phyloP scores from a whole-genome alignment of 2,797 vertebrate genomes.

The Tenualosa thibaudeaui region DNA sequence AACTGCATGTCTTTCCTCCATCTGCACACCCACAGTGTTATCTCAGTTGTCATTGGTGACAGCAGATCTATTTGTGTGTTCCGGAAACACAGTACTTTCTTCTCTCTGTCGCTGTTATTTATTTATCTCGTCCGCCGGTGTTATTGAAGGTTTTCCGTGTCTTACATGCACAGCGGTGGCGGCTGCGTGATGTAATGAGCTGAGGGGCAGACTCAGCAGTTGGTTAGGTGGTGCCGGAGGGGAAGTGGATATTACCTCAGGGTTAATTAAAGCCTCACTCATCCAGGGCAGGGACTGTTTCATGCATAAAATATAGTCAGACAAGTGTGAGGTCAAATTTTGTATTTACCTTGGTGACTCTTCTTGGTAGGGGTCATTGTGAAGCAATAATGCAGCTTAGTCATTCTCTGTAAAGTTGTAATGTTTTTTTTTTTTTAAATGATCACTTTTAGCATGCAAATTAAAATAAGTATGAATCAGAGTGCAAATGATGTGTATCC shows the following conservation, averaged over 20 bases:
- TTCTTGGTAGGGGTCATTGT: background rate
- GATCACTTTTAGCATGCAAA: constrained; percentile 4
- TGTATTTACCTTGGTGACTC: background rate
- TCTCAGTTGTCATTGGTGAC: constrained; percentile 13
- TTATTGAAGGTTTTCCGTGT: constrained; percentile 3
- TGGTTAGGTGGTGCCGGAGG: constrained; percentile 23
- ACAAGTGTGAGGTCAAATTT: constrained; percentile 17
- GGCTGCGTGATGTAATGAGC: constrained; percentile 39
- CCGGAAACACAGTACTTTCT: constrained; percentile 3
- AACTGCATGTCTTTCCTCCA: background rate
- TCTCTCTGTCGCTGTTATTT: background rate
- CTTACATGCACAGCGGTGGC: background rate
- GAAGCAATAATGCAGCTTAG: background rate
- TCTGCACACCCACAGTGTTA: background rate
- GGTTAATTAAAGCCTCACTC: constrained; percentile 37
- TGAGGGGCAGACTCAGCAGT: constrained; percentile 33
- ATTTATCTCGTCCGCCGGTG: background rate
- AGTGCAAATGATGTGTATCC: background rate
- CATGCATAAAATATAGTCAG: constrained; percentile 17
- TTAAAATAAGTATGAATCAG: background rate
- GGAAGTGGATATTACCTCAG: constrained; percentile 29
- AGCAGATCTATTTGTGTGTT: constrained; percentile 13
- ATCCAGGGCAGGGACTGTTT: constrained; percentile 15
- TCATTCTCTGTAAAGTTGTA: background rate
- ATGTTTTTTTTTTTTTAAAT: background rate